phyloP scores from a whole-genome alignment of 2,888 invertebrate species.

The Microplitis deprimator region DNA sequence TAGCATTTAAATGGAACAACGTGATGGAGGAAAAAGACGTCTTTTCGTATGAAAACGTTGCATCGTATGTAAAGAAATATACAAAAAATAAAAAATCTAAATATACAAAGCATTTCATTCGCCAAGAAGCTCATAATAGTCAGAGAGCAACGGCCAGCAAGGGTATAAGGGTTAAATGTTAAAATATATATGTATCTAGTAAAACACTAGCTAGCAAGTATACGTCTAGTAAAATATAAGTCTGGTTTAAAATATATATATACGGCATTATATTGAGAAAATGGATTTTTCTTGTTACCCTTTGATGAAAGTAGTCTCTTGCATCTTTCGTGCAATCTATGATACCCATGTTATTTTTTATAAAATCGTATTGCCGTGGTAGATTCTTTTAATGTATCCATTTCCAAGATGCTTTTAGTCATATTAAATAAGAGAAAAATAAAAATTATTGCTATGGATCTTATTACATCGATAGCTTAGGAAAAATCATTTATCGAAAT shows the following conservation, averaged over 20 bases:
- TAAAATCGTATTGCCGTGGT: not conserved
- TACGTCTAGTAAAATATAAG: not conserved
- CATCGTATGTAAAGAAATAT: not conserved
- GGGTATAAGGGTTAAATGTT: slow-evolving; percentile 23
- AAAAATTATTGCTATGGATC: too few species aligned
- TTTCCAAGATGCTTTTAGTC: not conserved
- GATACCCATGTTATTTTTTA: slow-evolving; percentile 17
- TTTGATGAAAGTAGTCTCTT: slow-evolving; percentile 11
- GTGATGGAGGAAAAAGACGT: not conserved
- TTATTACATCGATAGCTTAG: not conserved
- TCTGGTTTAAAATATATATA: not conserved
- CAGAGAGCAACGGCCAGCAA: not conserved
- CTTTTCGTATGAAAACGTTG: slow-evolving; percentile 9
- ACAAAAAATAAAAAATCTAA: slow-evolving; percentile 11
- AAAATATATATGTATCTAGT: not conserved
- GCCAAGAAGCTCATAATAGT: slow-evolving; percentile 24
- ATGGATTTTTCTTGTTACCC: slow-evolving; percentile 27
- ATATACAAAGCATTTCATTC: slow-evolving; percentile 31
- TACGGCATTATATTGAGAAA: slow-evolving; percentile 16
- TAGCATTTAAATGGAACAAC: slow-evolving; percentile 1
- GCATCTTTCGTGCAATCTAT: slow-evolving; percentile 11
- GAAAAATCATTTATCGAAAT: too few species aligned
- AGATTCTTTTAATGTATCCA: slow-evolving; percentile 1
- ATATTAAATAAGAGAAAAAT: not conserved
- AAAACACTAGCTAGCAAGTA: too few species aligned